Evolutionary conservation across 2,797 vertebrate species (phyloP).

Genomic region (Propithecus deckenii): DNA sequence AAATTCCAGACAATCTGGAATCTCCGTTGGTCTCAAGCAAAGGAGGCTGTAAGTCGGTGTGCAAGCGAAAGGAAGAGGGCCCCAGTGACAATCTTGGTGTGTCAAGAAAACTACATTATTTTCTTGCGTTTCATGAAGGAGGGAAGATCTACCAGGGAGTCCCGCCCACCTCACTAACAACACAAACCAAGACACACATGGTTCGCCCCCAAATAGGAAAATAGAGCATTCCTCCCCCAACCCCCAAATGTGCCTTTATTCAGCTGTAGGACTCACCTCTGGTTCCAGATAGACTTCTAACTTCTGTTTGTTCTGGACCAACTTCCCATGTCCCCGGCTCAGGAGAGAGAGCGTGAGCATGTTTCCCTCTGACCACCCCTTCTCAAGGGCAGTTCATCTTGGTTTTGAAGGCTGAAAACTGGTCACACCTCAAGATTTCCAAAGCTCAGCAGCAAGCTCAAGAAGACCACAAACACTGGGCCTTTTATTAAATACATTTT

Average conservation of each 20-base stretch:
- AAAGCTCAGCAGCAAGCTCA: constrained; percentile 44
- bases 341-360: constrained; percentile 86
- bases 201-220: constrained; percentile 22
- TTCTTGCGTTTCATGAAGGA: not conserved
- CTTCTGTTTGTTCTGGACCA: constrained; percentile 82
- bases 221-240: not conserved
- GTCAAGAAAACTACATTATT: not conserved
- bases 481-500: constrained; percentile 65
- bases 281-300: constrained; percentile 88
- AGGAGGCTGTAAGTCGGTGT: not conserved
- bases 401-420: constrained; percentile 62
- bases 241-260: not conserved
- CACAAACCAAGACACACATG: not conserved
- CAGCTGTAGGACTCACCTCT: constrained; percentile 81
- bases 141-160: not conserved
- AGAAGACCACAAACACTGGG: constrained; percentile 61
- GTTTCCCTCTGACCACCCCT: constrained; percentile 76
- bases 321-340: constrained; percentile 86
- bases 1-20: constrained; percentile 33
- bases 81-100: not conserved
- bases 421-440: constrained; percentile 66
- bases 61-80: not conserved
- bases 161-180: not conserved
- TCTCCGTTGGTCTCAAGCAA: not conserved
- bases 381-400: constrained; percentile 60